Base-by-base conservation (phyloP, 2,113 vertebrate genomes). In the Petroica traversi region DNA sequence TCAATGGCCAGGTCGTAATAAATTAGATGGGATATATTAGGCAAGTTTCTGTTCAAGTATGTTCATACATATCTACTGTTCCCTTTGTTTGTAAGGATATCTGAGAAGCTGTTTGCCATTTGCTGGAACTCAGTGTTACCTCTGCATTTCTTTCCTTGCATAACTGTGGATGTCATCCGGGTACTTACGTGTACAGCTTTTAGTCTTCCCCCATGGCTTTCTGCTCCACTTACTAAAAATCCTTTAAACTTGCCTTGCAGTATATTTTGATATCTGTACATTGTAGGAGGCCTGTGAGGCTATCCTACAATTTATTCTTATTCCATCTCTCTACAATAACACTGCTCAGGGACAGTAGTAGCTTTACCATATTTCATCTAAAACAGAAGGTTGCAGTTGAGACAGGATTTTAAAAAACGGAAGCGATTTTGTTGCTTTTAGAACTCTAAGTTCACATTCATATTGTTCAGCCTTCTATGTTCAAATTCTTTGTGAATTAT, bases 31-130 rank as follows among this genome's bases (percentile, higher is more conserved):
- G 19, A 12, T 15, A 4, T 66, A 20, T 88, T 41, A 59, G 68
- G 41, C 33, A 79, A 55, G 19, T 28, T 67, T 68, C 19, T 77
- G 19, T 62, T 63, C 20, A 51, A 54, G 23, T 59, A 34, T 40
- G 43, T 74, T 66, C 8, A 26, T 41, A 12, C 0, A 0, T 36
- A 20, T 0, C 0, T 38, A 34, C 14, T 25, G 22, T 48, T 86
- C 19, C 16, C 40, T 69, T 52, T 80, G 38, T 81, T 87, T 1
- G 1, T n/a, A n/a, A 88, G 38, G 75, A 9, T 73, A 19, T 33
- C 10, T 29, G 2, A 63, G 62, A 81, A 49, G 43, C n/a, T 52
- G 58, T 90, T 68, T 38, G 14, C 12, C 24, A 3, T 54, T 78
- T 62, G 14, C 38, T 75, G 38, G 73, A 88, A 29, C 31, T 68